Percentiles rank a stretch among this genome's conserved stretches.
Evolutionary conservation across 2,888 invertebrate genomes (phyloP).

Genomic region (Eledone cirrhosa): DNA sequence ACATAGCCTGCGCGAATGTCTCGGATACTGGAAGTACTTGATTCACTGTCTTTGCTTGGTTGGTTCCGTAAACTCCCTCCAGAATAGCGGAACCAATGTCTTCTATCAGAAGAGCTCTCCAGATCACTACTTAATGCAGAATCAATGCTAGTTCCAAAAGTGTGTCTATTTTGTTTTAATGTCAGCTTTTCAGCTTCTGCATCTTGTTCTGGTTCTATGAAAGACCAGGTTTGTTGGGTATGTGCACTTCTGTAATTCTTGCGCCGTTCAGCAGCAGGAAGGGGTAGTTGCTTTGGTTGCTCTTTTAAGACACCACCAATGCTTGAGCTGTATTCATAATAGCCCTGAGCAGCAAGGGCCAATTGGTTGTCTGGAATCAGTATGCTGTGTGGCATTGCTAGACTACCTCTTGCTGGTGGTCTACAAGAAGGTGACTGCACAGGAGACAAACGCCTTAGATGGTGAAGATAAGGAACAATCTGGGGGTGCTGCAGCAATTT

Average conservation of each 20-base stretch:
- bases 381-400: slow-evolving; percentile 8
- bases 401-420: too few species aligned
- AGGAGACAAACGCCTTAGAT: not conserved
- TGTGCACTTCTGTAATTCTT: not conserved
- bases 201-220: slow-evolving; percentile 14
- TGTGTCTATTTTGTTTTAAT: not conserved
- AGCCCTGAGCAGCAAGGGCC: slow-evolving; percentile 24
- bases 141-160: slow-evolving; percentile 3
- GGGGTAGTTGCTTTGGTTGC: too few species aligned
- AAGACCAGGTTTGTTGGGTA: not conserved
- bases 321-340: not conserved
- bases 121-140: slow-evolving; percentile 4
- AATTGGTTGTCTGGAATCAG: slow-evolving; percentile 23
- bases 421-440: not conserved
- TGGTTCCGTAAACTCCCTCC: not conserved
- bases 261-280: not conserved
- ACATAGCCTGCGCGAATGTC: not conserved
- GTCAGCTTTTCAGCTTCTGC: not conserved
- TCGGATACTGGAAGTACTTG: not conserved
- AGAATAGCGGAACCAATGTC: not conserved
- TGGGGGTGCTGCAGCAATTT: not conserved
- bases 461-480: slow-evolving; percentile 8
- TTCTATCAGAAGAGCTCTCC: not conserved
- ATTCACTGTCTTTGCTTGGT: not conserved
- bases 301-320: not conserved